Base-by-base conservation (phyloP, 2,797 vertebrate genomes). In the Sus cebifrons region DNA sequence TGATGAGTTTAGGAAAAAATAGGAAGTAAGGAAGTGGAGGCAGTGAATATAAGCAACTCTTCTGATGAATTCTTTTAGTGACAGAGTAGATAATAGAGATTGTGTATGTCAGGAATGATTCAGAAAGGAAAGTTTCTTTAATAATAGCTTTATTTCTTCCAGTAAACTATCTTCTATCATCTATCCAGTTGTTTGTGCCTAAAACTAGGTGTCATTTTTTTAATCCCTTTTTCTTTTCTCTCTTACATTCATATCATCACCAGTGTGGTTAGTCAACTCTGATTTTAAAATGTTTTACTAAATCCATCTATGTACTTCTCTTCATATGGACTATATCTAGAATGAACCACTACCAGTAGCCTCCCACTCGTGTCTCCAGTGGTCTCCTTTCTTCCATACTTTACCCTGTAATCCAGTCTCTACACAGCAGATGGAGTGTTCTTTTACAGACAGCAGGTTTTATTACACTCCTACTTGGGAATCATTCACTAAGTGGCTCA, bases 181-280 rank as follows among this genome's bases (percentile, higher is more conserved):
- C 40, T 73, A 70, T 40, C 44, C 84, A 40, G 4, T 68, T 62
- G 56, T 29, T 71, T 49, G 20, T 79, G 17, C 36, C 67, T 73
- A 77, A 85, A 96, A 77, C 17, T 29, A 44, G 68, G 67, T 84
- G n/a, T 73, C 71, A 36, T 67, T 20, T 94, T 91, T 95, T 94
- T 68, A 27, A 32, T 70, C 23, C 20, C 17, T 70, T 40, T 85
- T 29, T 65, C 65, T 27, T 67, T 75, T 36, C 32, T 56, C n/a
- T 82, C 36, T 32, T 36, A 71, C 10, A 58, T 65, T 77, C 29
- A 74, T 10, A 49, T 27, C 13, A 85, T 79, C 77, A 91, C 58
- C 71, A 78, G 68, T 62, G 62, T 71, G 67, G 16, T 74, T 83
- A 9, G 52, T 85, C 25, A 77, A 7, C 44, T 79, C 56, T 71